Evolutionary conservation across 2,113 vertebrate genomes (phyloP).

Genomic region (Galbula dea): DNA sequence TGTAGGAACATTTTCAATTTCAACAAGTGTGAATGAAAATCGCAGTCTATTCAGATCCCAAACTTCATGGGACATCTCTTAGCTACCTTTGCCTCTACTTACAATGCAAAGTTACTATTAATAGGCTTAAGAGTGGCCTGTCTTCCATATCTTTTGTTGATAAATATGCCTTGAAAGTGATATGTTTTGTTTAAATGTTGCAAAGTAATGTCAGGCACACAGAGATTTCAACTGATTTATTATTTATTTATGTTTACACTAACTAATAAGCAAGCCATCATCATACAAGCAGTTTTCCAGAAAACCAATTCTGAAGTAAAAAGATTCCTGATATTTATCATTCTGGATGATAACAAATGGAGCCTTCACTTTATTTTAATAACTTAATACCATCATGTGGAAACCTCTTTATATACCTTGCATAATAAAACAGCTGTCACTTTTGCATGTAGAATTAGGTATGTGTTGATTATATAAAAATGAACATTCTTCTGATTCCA

Average conservation of each 20-base stretch:
- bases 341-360: neutral
- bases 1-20: neutral
- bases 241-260: neutral
- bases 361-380: neutral
- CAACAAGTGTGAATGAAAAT: neutral
- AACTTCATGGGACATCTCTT: neutral
- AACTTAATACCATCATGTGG: neutral
- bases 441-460: conserved; percentile 12
- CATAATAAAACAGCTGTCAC: conserved; percentile 15
- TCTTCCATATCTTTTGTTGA: neutral
- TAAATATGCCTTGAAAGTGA: neutral
- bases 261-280: neutral
- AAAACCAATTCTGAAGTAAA: neutral
- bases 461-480: conserved; percentile 32
- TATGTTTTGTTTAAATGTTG: neutral
- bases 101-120: neutral
- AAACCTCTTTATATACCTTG: neutral
- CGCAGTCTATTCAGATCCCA: neutral
- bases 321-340: neutral
- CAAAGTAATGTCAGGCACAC: neutral
- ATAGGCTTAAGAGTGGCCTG: neutral
- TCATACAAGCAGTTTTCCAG: neutral
- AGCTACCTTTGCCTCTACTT: neutral
- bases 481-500: conserved; percentile 39
- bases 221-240: neutral